Base-by-base conservation (phyloP, 2,888 invertebrate species). In the Melikaiella ostensackeni region DNA sequence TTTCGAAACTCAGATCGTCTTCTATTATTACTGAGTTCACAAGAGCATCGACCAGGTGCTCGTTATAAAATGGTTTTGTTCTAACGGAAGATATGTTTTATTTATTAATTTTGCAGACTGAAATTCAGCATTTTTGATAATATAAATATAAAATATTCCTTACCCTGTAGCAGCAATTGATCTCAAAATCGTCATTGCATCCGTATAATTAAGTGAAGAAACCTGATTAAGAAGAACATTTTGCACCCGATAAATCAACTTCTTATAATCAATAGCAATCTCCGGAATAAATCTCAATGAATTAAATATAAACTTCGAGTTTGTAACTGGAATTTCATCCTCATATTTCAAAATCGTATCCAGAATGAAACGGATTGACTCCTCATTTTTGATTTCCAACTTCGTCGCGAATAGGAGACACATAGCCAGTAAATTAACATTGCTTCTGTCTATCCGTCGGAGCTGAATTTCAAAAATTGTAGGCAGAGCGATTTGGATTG, bases 1-100 rank as follows among this genome's bases (percentile, higher is more conserved):
- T 19, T 9, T 75, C 19, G 19, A 77, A 61, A 16, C 75, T 75
- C n/a, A 46, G 46, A 16, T 75, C 61, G 13, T 61, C 59, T 24
- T 75, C 19, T 30, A 77, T 77, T 33, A 75, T n/a, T 46, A 57
- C 46, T 19, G 42, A 24, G 9, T 70, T 50, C 9, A 63, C 64
- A 1, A 75, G 42, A 4, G 61, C 21, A 16, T 77, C 75, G 5
- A 75, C 66, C 19, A 77, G 38, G 42, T 33, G 16, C 5, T 64
- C 75, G n/a, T 75, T 35, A 24, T 75, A 75, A 3, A 59, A 61
- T 33, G 16, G 30, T 8, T 70, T 50, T 9, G n/a, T 24, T 16
- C 59, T 59, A 11, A 27, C 1, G 13, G 27, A 59, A 59, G 0
- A 6, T 1, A 16, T 42, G 38, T 24, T 57, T 59, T 59, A 13